Evolutionary conservation across 2,888 invertebrate genomes (phyloP), one percentile per base, ranked within the genome.

Genomic region (Geotrupes spiniger): DNA sequence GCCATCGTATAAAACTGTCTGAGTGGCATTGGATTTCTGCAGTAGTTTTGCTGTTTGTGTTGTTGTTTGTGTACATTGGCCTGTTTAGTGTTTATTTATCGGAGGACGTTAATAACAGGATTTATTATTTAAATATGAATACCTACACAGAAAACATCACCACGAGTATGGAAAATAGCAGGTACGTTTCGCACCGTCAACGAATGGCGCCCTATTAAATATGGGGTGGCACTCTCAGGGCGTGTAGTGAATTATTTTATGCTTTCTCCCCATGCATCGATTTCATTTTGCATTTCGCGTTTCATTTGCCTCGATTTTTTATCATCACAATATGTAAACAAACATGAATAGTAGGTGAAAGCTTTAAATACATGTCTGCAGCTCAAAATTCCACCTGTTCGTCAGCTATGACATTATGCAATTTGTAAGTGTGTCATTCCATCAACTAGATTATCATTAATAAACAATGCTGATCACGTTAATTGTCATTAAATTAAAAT

Each of bases 161-260:
- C 11, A 53, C 55, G 16, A 63, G 57, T 51, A 63, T 64, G 62
- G 64, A 64, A 53, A 62, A 63, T 15, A 59, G 60, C 58, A 63
- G 64, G 64, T 64, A 56, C 36, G 52, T 40, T 15, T 42, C 38
- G 36, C 28, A 36, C 21, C 6, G 6, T 21, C 6, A 4, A 6
- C 4, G 6, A 21, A 3, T 21, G 6, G 4, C 3, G 3, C 21
- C 21, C 21, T 4, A 21, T 21, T 4, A 21, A 14, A 14, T 31
- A 10, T 12, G 14, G 31, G 31, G 31, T 12, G 27, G 10, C 10
- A 10, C 9, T 41, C 31, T 28, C 11, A 36, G 43, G 43, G 43
- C 43, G 43, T 43, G 43, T 36, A 33, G 9, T 12, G 14, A 33
- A 33, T 33, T 15, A 10, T 33, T n/a, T n/a, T n/a, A n/a, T n/a